Evolutionary conservation across 2,888 invertebrate species (phyloP), one percentile per base, ranked within the genome.

Genomic region (Epinotia brunnichana): DNA sequence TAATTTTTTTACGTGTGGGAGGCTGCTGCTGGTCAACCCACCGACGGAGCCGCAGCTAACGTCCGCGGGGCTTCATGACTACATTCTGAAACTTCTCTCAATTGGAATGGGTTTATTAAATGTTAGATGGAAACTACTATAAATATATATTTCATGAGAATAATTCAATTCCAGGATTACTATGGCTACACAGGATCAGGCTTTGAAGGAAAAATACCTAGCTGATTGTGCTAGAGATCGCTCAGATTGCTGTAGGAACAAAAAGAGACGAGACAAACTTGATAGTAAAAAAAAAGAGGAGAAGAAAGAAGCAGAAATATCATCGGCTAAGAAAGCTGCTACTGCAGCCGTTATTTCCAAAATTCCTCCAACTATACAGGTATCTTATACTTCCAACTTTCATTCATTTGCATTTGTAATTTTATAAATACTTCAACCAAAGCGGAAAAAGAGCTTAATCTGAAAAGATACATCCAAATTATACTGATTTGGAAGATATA

Each of bases 311-410:
- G 69, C 70, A 3, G 79, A 77, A 66, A 78, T 24, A 39, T 56
- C 67, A 41, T 48, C 48, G 7, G 78, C 77, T 59, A 77, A 80
- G 56, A 84, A 80, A 70, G 19, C 74, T 57, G 70, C 74, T 57
- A 69, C 83, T 59, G 80, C 81, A 73, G 79, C 77, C 53, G 76
- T 84, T 17, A 81, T 90, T 74, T 78, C 88, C 41, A 92, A 90
- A 84, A 83, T 90, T 74, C 87, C 90, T 29, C 84, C 91, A 53
- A 88, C 90, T 67, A 93, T 93, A 76, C 92, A 92, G 90, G 92
- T 92, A 57, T 4, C 17, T 1, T 44, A 15, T 29, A 7, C 35
- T 35, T 35, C 35, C 35, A 9, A 9, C 1, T 35, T 35, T 9
- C 35, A 35, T 35, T 35, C 9, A 35, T 35, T 35, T 35, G 35